Base-by-base conservation (phyloP, 2,888 invertebrate genomes). In the Cistogaster globosa region DNA sequence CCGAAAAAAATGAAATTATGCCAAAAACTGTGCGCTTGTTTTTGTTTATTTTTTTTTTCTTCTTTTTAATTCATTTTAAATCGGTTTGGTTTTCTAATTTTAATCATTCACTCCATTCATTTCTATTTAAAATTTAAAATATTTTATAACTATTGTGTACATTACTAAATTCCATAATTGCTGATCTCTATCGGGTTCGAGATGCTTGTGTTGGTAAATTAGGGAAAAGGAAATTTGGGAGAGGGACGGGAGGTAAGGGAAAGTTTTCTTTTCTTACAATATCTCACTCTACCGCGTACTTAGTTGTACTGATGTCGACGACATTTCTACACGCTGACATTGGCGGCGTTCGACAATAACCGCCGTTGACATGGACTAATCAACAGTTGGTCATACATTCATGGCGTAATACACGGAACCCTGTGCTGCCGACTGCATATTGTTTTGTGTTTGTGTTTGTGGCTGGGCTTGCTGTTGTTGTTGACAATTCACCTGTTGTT, bases 321-420 rank as follows among this genome's bases (percentile, higher is more conserved):
- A 91, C 90, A 91, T 87, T 86, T 91, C 91, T 85, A 91, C 90
- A 83, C 91, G 91, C 89, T 91, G 91, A 89, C 91, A 91, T 87
- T 91, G 91, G 89, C 91, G 91, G 89, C 90, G 91, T 87, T 91
- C 91, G 62, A 91, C 91, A 84, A 91, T 89, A 86, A 91, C 89
- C 91, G 91, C 90, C 90, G 91, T 87, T 88, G 92, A 91, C 88
- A 89, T 88, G 88, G 92, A 92, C 91, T 92, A 92, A 90, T 92
- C 92, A 80, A 89, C 94, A 91, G 94, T 94, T 90, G 94, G 95
- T 96, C 96, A 97, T 93, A 97, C 97, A 90, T 97, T 97, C 97
- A 97, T 97, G 60, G 97, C 96, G 90, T 97, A 97, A 91, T 96
- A 97, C 48, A 97, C 94, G 53, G 96, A 95, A 87, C 92, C 91